Evolutionary conservation across 2,888 invertebrate genomes (phyloP).

Genomic region (Rhamnusium bicolor): DNA sequence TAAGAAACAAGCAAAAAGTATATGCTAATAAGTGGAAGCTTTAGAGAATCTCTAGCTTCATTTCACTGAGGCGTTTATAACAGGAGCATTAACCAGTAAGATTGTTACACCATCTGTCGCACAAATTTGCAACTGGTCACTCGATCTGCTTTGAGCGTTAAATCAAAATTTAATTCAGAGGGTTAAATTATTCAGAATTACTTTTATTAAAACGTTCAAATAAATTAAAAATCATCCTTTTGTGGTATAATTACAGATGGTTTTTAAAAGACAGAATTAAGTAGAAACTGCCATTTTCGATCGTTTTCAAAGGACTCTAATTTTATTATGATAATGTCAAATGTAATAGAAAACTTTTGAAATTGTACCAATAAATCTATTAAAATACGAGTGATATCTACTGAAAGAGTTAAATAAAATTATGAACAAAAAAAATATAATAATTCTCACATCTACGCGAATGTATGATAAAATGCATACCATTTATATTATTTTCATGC

Average conservation of each 20-base stretch:
- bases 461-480: too few species aligned
- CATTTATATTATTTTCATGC: too few species aligned
- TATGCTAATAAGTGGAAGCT: neutral
- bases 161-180: conserved; percentile 6
- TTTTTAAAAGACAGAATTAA: too few species aligned
- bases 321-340: too few species aligned
- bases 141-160: conserved; percentile 7
- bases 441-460: too few species aligned
- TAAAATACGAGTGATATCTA: too few species aligned
- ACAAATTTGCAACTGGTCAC: conserved; percentile 29
- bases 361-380: too few species aligned
- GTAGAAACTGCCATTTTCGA: too few species aligned
- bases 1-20: neutral
- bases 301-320: too few species aligned
- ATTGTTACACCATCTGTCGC: conserved; percentile 26
- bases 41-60: neutral
- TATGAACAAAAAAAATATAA: too few species aligned
- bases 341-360: too few species aligned
- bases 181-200: conserved; percentile 7
- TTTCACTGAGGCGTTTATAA: conserved; percentile 11
- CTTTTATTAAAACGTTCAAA: neutral
- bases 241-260: neutral
- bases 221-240: neutral
- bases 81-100: conserved; percentile 25
- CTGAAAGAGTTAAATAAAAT: too few species aligned